phyloP scores from a whole-genome alignment of 2,888 invertebrate species.

The Ligdia adustata region DNA sequence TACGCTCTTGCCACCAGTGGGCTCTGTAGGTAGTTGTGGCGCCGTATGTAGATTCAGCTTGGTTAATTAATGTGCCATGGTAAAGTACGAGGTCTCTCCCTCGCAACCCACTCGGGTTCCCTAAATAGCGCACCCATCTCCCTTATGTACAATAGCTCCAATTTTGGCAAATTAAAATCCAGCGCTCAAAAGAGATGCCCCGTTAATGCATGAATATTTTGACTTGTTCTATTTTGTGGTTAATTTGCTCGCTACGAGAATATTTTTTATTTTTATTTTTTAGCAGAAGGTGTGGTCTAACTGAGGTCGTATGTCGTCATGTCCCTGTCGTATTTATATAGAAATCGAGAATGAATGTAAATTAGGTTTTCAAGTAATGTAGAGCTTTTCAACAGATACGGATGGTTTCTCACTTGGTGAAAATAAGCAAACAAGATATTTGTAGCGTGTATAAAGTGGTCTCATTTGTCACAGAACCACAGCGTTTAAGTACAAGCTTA shows the following conservation, averaged over 20 bases:
- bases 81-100: conserved; percentile 74
- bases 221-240: not conserved
- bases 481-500: conserved; percentile 42
- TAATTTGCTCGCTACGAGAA: not conserved
- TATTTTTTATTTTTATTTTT: too few relatives aligned
- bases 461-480: conserved; percentile 46
- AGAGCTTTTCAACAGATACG: conserved; percentile 10
- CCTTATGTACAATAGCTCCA: conserved; percentile 68
- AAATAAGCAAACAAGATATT: conserved; percentile 38
- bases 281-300: too few relatives aligned
- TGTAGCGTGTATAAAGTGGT: conserved; percentile 47
- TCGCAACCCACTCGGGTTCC: conserved; percentile 65
- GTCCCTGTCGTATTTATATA: not conserved
- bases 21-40: conserved; percentile 72
- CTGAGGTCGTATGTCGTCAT: too few relatives aligned
- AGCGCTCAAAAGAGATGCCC: conserved; percentile 50
- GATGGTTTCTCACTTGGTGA: conserved; percentile 24
- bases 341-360: too few relatives aligned
- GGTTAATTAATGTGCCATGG: conserved; percentile 81
- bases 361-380: not conserved
- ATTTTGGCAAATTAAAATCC: conserved; percentile 72
- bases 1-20: conserved; percentile 76
- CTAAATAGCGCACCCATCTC: conserved; percentile 79
- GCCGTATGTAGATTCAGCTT: conserved; percentile 79
- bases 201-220: conserved; percentile 18